Evolutionary conservation across 53 echinoderm and acorn worm genomes (phyloP).

Genomic region (Temnopleurus reevesii): DNA sequence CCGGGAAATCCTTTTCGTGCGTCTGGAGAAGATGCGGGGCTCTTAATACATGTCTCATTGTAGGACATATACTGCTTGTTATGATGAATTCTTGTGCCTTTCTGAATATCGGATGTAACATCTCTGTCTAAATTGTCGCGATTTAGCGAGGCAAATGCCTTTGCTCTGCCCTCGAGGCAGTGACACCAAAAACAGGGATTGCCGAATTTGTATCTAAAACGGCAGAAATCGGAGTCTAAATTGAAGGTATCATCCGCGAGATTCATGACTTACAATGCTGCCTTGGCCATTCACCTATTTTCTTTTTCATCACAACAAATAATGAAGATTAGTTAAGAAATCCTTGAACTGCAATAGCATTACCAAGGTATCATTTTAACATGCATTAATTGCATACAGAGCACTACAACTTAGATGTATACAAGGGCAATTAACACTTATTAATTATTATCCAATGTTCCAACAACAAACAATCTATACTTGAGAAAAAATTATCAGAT

Average conservation of each 20-base stretch:
- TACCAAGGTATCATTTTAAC: too few species aligned
- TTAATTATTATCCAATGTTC: too few species aligned
- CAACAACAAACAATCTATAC: too few species aligned
- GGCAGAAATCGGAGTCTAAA: not conserved
- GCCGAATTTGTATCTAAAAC: not conserved
- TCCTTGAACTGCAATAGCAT: not conserved
- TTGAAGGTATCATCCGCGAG: not conserved
- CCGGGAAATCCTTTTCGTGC: not conserved
- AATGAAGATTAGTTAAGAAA: not conserved
- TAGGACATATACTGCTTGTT: not conserved
- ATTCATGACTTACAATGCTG: not conserved
- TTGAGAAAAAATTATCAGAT: too few species aligned
- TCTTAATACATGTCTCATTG: not conserved
- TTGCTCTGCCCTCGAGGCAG: not conserved
- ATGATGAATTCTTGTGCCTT: not conserved
- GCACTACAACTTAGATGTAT: too few species aligned
- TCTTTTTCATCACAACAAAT: not conserved
- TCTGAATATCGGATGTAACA: not conserved
- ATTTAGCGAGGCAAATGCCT: conserved; percentile 16
- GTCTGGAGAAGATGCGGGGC: not conserved
- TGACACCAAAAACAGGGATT: not conserved
- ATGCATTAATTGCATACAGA: too few species aligned
- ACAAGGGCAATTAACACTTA: too few species aligned
- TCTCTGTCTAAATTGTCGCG: conserved; percentile 22
- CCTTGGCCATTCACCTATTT: not conserved